phyloP scores from a whole-genome alignment of 1,140 invertebrate genomes.

The Calephelis virginiensis region DNA sequence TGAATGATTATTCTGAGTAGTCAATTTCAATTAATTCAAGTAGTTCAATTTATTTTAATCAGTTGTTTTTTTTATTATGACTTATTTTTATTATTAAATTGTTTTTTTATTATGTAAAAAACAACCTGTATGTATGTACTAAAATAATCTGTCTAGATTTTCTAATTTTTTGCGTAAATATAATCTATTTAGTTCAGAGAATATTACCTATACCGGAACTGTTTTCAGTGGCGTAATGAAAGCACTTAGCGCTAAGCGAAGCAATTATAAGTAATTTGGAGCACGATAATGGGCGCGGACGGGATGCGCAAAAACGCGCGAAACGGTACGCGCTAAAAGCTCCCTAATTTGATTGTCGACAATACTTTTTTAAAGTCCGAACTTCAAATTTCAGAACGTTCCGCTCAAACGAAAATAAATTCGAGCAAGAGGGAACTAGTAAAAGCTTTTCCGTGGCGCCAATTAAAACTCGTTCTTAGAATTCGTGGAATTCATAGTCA shows the following conservation, averaged over 20 bases:
- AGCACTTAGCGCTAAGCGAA: conserved; percentile 76
- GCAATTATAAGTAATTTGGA: conserved; percentile 77
- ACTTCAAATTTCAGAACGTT: conserved; percentile 35
- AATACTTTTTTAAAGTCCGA: conserved; percentile 63
- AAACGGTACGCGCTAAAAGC: conserved; percentile 75
- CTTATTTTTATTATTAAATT: too few species aligned
- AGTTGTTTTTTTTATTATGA: too few species aligned
- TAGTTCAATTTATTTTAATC: too few species aligned
- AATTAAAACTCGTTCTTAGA: conserved; percentile 65
- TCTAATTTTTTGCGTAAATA: too few species aligned
- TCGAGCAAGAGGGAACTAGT: conserved; percentile 26
- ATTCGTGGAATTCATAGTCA: conserved; percentile 62
- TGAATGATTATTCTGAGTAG: too few species aligned
- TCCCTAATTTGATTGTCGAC: conserved; percentile 71
- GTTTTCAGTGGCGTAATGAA: conserved; percentile 67
- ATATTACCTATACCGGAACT: conserved; percentile 49
- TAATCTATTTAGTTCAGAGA: conserved; percentile 29
- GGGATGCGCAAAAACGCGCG: conserved; percentile 68
- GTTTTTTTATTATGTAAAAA: too few species aligned
- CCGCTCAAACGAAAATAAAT: conserved; percentile 32
- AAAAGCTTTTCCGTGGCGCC: conserved; percentile 51
- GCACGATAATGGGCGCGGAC: conserved; percentile 69
- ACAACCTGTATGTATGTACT: too few species aligned
- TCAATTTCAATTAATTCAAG: too few species aligned
- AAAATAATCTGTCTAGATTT: too few species aligned